Conservation (phyloP, 1,140 invertebrate species). For the Apis dorsata region DNA sequence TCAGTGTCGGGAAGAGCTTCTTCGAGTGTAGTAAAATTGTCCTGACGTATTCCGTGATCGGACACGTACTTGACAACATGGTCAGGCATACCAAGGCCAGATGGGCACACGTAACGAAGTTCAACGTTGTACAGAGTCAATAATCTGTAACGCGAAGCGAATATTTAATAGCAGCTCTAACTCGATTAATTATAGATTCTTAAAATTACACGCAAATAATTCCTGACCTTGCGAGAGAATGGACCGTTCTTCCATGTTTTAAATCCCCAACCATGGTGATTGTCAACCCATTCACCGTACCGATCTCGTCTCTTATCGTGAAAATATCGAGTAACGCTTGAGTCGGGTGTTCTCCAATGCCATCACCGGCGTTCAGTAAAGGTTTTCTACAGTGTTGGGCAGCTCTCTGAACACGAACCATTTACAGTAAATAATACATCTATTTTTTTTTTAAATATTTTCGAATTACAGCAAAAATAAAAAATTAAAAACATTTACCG, state of each 20-base stretch:
- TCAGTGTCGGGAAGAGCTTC: constrained; percentile 95
- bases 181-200: neutral
- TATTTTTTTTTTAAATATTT: too few species aligned
- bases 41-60: constrained; percentile 89
- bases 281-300: constrained; percentile 97
- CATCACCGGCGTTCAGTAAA: constrained; percentile 98
- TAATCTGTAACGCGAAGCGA: constrained; percentile 78
- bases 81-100: constrained; percentile 93
- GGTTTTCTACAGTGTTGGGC: constrained; percentile 91
- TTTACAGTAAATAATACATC: neutral
- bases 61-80: constrained; percentile 90
- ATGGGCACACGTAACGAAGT: constrained; percentile 93
- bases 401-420: constrained; percentile 83
- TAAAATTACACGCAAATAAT: neutral
- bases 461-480: too few species aligned
- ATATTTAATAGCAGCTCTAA: neutral
- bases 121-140: constrained; percentile 95
- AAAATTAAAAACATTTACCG: constrained; percentile 82
- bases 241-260: constrained; percentile 98
- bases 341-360: constrained; percentile 98
- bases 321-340: constrained; percentile 98
- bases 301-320: constrained; percentile 99
- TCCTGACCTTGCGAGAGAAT: constrained; percentile 91
- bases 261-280: constrained; percentile 97
- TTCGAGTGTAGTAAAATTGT: constrained; percentile 87